phyloP scores from a whole-genome alignment of 2,797 vertebrate genomes.

The Emydoidea blandingii region DNA sequence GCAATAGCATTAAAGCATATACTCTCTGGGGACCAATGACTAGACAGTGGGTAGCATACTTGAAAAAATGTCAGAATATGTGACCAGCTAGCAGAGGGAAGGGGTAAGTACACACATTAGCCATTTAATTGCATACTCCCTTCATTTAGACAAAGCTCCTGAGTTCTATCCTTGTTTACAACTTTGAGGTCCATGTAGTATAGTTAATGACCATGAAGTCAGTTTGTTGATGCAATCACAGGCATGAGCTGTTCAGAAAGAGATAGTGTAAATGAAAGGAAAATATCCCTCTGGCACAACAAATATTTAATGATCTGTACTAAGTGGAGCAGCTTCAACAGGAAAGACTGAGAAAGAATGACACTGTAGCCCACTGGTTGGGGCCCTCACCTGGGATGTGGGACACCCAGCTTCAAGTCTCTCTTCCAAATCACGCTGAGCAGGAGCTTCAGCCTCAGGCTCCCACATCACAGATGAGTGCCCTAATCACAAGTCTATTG shows the following conservation, averaged over 20 bases:
- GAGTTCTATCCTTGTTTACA: neutral
- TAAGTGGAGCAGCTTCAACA: neutral
- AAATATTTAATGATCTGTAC: neutral
- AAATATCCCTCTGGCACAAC: neutral
- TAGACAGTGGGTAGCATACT: neutral
- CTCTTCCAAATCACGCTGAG: neutral
- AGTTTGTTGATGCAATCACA: neutral
- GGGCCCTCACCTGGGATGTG: neutral
- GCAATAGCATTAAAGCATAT: neutral
- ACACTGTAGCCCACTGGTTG: neutral
- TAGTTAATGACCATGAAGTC: neutral
- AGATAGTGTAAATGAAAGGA: neutral
- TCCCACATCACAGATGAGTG: neutral
- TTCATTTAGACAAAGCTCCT: neutral
- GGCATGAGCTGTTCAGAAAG: neutral
- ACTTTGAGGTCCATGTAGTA: neutral
- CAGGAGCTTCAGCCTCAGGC: neutral
- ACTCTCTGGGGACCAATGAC: neutral
- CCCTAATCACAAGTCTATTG: neutral
- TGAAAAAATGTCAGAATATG: neutral
- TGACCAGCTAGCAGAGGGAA: neutral
- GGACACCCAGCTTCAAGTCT: neutral
- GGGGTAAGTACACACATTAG: neutral
- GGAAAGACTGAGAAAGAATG: neutral
- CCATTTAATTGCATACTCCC: neutral